Conservation (phyloP, 2,888 invertebrate genomes). For the Ennomos fuscantarius region DNA sequence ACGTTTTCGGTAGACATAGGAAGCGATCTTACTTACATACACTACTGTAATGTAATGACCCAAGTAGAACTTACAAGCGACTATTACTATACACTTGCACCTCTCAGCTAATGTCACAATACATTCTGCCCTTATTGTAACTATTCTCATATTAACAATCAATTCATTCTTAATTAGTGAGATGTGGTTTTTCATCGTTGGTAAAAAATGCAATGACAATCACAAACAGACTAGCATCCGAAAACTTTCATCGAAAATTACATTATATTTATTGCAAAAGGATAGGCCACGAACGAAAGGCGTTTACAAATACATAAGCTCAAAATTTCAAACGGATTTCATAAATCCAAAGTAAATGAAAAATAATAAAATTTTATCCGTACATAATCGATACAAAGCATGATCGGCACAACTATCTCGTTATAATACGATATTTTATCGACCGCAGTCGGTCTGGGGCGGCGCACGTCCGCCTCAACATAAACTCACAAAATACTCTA, state of each 20-base stretch:
- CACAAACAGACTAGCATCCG: conserved; percentile 83
- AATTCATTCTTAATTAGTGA: conserved; percentile 81
- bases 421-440: conserved; percentile 81
- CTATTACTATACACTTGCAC: conserved; percentile 55
- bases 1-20: conserved; percentile 50
- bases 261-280: conserved; percentile 74
- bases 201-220: conserved; percentile 82
- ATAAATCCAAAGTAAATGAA: conserved; percentile 70
- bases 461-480: conserved; percentile 65
- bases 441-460: conserved; percentile 72
- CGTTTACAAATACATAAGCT: conserved; percentile 75
- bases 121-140: conserved; percentile 65
- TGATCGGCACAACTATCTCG: conserved; percentile 78
- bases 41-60: conserved; percentile 23
- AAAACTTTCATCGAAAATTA: conserved; percentile 75
- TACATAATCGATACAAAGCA: conserved; percentile 59
- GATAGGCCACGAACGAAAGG: conserved; percentile 79
- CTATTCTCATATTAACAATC: conserved; percentile 63
- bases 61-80: conserved; percentile 36
- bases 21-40: conserved; percentile 57
- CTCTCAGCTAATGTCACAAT: conserved; percentile 72
- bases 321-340: conserved; percentile 75
- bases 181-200: conserved; percentile 76
- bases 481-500: conserved; percentile 81
- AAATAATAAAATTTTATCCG: conserved; percentile 53